phyloP scores from a whole-genome alignment of 2,797 vertebrate species.

The Sylvilagus floridanus region DNA sequence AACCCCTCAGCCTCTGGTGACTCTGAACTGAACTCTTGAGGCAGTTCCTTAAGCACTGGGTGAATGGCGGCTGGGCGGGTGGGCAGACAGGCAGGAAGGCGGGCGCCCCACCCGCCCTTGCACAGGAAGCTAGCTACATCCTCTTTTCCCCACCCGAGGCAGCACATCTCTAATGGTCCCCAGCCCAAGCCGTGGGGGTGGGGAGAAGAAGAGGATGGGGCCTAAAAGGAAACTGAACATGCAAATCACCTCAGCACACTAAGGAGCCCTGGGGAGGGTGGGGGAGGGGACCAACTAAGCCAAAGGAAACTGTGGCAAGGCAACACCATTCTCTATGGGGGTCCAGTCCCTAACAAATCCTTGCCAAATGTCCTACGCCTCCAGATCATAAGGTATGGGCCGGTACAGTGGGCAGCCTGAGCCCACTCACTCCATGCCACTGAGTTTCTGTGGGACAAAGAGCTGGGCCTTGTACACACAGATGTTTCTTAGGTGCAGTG shows the following conservation, averaged over 20 bases:
- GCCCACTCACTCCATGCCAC: neutral
- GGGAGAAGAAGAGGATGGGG: conserved; percentile 58
- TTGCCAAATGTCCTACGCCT: conserved; percentile 34
- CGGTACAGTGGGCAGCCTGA: neutral
- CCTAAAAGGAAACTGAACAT: conserved; percentile 75
- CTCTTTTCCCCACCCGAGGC: conserved; percentile 81
- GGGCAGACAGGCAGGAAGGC: conserved; percentile 76
- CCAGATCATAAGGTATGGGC: neutral
- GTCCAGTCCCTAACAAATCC: neutral
- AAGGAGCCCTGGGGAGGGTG: neutral
- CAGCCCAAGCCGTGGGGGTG: conserved; percentile 68
- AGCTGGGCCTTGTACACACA: conserved; percentile 18
- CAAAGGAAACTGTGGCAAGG: conserved; percentile 27
- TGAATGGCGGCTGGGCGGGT: conserved; percentile 62
- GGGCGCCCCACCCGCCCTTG: conserved; percentile 77
- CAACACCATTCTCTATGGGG: conserved; percentile 1
- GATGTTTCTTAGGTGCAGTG: neutral
- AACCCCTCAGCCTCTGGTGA: conserved; percentile 26
- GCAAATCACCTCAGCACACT: conserved; percentile 76
- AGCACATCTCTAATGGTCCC: conserved; percentile 76
- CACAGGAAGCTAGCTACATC: conserved; percentile 83
- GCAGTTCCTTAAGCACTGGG: conserved; percentile 66
- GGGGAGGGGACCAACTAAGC: neutral
- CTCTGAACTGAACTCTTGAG: conserved; percentile 64
- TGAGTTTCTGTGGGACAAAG: conserved; percentile 11